phyloP scores from a whole-genome alignment of 1,140 invertebrate species.

The Telenomus remus region DNA sequence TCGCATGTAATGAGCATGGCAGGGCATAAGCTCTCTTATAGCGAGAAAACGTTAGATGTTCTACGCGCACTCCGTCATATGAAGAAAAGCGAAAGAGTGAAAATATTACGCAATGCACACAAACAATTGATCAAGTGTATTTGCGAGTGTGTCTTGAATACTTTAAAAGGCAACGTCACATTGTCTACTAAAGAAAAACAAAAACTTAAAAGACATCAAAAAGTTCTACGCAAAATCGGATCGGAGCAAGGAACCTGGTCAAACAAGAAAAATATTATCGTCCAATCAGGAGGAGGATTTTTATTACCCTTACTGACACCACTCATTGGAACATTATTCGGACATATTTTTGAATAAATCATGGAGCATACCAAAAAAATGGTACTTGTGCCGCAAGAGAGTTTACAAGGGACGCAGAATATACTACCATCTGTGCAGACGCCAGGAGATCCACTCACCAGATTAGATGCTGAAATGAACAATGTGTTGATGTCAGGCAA shows the following conservation, averaged over 20 bases:
- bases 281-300: constrained; percentile 7
- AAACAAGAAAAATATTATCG: constrained; percentile 6
- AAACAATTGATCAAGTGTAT: constrained; percentile 15
- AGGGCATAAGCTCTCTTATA: not conserved
- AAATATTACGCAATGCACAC: constrained; percentile 32
- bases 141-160: constrained; percentile 44
- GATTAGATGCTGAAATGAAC: too few relatives aligned
- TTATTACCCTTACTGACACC: not conserved
- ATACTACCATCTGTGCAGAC: too few relatives aligned
- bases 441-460: too few relatives aligned
- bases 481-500: too few relatives aligned
- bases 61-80: constrained; percentile 1
- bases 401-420: constrained; percentile 5
- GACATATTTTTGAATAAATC: not conserved
- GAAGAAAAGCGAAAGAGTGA: constrained; percentile 16
- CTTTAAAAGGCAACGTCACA: constrained; percentile 14
- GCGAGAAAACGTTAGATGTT: not conserved
- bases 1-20: not conserved
- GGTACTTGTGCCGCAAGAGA: constrained; percentile 30
- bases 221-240: not conserved
- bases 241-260: not conserved
- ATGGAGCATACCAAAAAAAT: constrained; percentile 42
- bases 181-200: not conserved
- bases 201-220: not conserved
- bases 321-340: not conserved